Base-by-base conservation (phyloP, 2,113 vertebrate genomes). In the Corvus cornix region DNA sequence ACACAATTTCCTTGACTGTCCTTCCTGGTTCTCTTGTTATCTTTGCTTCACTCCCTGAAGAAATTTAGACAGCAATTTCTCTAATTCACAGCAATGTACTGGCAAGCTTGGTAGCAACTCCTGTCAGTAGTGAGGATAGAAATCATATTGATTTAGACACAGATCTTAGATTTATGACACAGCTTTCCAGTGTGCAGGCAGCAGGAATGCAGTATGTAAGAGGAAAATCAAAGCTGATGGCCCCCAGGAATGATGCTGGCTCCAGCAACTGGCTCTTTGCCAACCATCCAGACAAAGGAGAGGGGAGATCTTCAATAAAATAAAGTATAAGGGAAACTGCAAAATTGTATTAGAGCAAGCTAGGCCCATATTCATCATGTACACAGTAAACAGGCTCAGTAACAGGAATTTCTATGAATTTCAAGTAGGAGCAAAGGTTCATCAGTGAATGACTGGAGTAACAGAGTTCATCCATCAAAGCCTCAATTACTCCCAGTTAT, bases 371-470 rank as follows among this genome's bases (percentile, higher is more conserved):
- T 92, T 86, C 53, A 93, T 94, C 58, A 91, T 51, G 52, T 73
- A 27, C 59, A 77, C 27, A 59, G 87, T 52, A 96, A 97, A 94
- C 68, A 91, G 68, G 59, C 76, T 94, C 78, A 81, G 16, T 81
- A 93, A 64, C 48, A 90, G 58, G 76, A 89, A 91, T 88, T 88
- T 33, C 94, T 84, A 90, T 96, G 94, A 90, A 94, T 97, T 97
- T 94, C 93, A 95, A 96, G 69, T 39, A 96, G 70, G 70, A 7
- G 4, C 79, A 89, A 82, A 73, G 19, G 64, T 88, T 93, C 33
- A 4, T 68, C 64, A 91, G 69, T 6, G 3, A 87, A 30, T 27
- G 75, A 81, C 44, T 79, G 59, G 28, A 95, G 67, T 39, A 86
- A 87, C 27, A 68, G 41, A 72, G 75, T 94, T 93, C 92, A 95